phyloP scores from a whole-genome alignment of 1,140 invertebrate species.

The Leptonema lineaticorne region DNA sequence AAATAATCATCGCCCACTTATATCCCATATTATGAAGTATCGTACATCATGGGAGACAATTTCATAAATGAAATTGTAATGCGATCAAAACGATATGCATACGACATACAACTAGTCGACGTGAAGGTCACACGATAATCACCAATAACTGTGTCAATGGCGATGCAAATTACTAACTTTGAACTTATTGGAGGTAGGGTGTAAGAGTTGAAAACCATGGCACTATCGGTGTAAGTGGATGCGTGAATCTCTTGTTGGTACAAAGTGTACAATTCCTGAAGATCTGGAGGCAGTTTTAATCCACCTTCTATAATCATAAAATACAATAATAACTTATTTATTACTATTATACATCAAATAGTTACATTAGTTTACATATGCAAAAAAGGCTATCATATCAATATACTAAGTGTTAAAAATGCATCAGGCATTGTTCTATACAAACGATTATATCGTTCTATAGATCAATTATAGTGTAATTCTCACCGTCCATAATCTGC shows the following conservation, averaged over 20 bases:
- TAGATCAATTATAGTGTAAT: neutral
- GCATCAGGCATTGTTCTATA: no score
- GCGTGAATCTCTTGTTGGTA: constrained; percentile 86
- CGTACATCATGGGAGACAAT: no score
- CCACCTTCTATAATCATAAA: constrained; percentile 56
- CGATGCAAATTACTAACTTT: constrained; percentile 27
- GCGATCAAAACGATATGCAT: no score
- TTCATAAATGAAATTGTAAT: no score
- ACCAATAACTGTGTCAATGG: no score
- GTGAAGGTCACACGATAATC: no score
- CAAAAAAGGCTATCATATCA: neutral
- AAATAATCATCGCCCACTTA: no score
- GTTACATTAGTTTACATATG: neutral
- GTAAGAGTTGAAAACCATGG: constrained; percentile 52
- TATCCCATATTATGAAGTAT: no score
- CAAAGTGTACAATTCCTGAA: constrained; percentile 80
- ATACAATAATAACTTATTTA: neutral
- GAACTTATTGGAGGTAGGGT: constrained; percentile 50
- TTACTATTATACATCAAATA: no score
- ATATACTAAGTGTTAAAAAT: no score
- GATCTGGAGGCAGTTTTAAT: constrained; percentile 72
- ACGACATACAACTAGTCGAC: no score
- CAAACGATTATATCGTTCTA: neutral
- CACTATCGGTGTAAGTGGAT: constrained; percentile 66
- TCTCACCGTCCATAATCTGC: constrained; percentile 80